Conservation (phyloP, 2,113 vertebrate genomes). For the Sterrhoptilus dennistouni region DNA sequence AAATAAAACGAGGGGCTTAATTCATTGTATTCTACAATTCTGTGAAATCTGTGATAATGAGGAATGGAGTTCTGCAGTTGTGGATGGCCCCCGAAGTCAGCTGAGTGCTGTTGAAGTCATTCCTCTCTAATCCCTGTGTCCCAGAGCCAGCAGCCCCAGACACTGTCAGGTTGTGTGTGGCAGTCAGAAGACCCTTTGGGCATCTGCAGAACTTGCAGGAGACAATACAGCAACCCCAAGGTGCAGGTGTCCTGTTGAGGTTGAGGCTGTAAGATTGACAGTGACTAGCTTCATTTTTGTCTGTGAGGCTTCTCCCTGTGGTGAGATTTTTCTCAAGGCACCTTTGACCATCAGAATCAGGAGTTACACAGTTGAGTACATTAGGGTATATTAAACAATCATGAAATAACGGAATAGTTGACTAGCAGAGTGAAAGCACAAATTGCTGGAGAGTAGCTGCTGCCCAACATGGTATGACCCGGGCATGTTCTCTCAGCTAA, state of each 20-base stretch:
- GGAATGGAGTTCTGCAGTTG: accelerated
- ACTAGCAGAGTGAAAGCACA: not conserved
- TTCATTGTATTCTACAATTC: not conserved
- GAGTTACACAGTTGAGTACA: not conserved
- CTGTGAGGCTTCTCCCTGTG: not conserved
- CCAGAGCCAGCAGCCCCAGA: accelerated
- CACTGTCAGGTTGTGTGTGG: not conserved
- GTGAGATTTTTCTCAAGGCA: not conserved
- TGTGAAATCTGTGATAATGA: accelerated
- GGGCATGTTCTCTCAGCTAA: not conserved
- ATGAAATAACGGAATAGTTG: not conserved
- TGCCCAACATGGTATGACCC: accelerated
- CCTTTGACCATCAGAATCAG: not conserved
- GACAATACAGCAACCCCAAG: not conserved
- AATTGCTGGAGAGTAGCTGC: not conserved
- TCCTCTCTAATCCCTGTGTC: not conserved
- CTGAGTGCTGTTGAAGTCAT: not conserved
- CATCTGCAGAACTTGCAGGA: not conserved
- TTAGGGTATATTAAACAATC: not conserved
- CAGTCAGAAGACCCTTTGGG: accelerated
- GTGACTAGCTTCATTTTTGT: not conserved
- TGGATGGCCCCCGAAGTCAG: accelerated
- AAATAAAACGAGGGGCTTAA: accelerated
- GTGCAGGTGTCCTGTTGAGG: too few relatives aligned
- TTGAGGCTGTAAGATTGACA: not conserved